These are phyloP conservation scores for Pyxicephalus adspersus DNA, from an alignment of 2,113 vertebrate genomes.

Conservation along the genomic window DNA sequence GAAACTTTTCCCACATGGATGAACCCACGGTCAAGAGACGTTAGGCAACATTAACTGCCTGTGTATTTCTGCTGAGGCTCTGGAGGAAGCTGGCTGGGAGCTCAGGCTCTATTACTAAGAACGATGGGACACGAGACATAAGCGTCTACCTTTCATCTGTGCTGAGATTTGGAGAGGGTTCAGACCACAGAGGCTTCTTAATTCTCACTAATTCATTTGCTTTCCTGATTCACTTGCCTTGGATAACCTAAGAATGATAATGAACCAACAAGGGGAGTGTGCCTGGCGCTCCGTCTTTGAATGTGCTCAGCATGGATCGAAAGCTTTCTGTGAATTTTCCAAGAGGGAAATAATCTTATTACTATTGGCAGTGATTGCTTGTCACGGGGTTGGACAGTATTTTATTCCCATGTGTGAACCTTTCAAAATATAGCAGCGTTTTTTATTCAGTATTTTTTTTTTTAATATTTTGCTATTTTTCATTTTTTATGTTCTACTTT, in stretches of 20 bases:
- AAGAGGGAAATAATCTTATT: slow-evolving; percentile 89
- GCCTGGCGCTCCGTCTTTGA: slow-evolving; percentile 92
- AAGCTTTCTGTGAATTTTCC: slow-evolving; percentile 91
- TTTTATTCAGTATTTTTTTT: slow-evolving; percentile 52
- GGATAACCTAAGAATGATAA: slow-evolving; percentile 98
- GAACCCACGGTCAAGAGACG: slow-evolving; percentile 87
- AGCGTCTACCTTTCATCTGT: slow-evolving; percentile 94
- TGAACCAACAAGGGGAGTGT: slow-evolving; percentile 86
- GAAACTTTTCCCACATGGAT: slow-evolving; percentile 90
- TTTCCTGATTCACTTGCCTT: slow-evolving; percentile 96
- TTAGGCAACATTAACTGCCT: slow-evolving; percentile 91
- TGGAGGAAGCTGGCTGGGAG: slow-evolving; percentile 70
- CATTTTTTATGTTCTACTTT: not conserved
- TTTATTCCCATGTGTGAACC: slow-evolving; percentile 75
- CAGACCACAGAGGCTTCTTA: slow-evolving; percentile 95
- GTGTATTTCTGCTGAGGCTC: slow-evolving; percentile 76
- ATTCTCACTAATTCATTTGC: slow-evolving; percentile 99
- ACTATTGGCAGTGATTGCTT: slow-evolving; percentile 79
- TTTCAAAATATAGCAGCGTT: slow-evolving; percentile 48
- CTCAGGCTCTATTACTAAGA: slow-evolving; percentile 77
- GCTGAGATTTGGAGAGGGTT: slow-evolving; percentile 96
- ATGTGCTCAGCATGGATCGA: slow-evolving; percentile 95
- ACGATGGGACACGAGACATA: slow-evolving; percentile 84
- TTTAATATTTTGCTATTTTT: slow-evolving; percentile 51
- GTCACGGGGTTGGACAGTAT: slow-evolving; percentile 80